phyloP scores from a whole-genome alignment of 2,113 vertebrate species.

The Cairina moschata region DNA sequence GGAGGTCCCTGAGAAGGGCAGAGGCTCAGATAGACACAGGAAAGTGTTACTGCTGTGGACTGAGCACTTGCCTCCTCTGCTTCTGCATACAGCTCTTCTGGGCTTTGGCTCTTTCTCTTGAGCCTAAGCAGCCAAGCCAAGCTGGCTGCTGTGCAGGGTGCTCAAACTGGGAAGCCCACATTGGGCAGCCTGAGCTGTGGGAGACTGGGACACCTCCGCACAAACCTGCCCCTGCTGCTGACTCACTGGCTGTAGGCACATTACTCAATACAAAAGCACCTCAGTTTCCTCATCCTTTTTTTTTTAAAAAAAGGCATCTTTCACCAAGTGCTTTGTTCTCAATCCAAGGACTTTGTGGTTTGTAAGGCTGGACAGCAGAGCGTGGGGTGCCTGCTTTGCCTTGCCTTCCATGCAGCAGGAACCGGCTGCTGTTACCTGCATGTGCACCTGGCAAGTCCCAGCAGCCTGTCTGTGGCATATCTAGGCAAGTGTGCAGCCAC shows the following conservation, averaged over 20 bases:
- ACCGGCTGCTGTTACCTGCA: background rate
- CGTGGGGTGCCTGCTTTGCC: background rate
- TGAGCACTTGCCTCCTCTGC: rapidly evolving
- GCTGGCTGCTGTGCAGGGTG: rapidly evolving
- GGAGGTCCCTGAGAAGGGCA: background rate
- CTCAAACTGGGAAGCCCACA: rapidly evolving
- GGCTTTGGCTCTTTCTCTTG: background rate
- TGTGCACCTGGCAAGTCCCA: background rate
- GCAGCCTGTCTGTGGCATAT: rapidly evolving
- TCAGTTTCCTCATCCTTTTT: background rate
- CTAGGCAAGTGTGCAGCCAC: rapidly evolving
- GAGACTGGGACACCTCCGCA: background rate
- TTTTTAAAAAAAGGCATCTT: background rate
- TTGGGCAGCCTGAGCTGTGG: background rate
- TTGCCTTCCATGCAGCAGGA: background rate
- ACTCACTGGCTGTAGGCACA: background rate
- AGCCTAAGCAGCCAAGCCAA: rapidly evolving
- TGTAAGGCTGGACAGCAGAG: background rate
- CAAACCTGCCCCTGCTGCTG: background rate
- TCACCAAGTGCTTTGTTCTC: conserved; percentile 16
- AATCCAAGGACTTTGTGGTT: background rate
- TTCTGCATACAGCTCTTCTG: rapidly evolving
- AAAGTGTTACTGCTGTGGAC: rapidly evolving
- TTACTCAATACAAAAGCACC: conserved; percentile 23
- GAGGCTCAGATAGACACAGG: background rate